These are phyloP conservation scores for Mylabris sibirica DNA, from an alignment of 2,888 invertebrate genomes.

Conservation along the genomic window DNA sequence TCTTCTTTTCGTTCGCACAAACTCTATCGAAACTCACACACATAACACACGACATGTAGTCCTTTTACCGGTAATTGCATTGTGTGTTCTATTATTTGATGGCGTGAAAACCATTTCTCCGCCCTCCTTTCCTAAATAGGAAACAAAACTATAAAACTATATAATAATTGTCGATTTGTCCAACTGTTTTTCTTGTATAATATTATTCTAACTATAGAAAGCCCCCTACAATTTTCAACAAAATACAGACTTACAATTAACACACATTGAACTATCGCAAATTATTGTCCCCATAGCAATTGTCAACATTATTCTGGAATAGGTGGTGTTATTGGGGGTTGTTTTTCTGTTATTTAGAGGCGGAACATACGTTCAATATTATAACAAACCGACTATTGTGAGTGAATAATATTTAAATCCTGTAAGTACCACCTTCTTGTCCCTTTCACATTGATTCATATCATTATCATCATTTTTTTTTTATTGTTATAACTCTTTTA, in stretches of 20 bases:
- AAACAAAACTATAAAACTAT: slow-evolving; percentile 13
- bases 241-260: slow-evolving; percentile 53
- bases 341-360: slow-evolving; percentile 26
- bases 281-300: slow-evolving; percentile 21
- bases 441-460: not conserved
- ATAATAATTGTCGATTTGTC: slow-evolving; percentile 10
- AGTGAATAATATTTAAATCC: slow-evolving; percentile 39
- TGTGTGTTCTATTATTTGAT: slow-evolving; percentile 18
- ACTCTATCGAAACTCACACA: not conserved
- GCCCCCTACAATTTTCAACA: slow-evolving; percentile 51
- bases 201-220: not conserved
- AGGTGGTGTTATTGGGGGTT: slow-evolving; percentile 28
- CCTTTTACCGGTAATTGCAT: slow-evolving; percentile 18
- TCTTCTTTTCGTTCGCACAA: not conserved
- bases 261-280: slow-evolving; percentile 49
- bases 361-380: slow-evolving; percentile 22
- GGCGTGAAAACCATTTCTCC: slow-evolving; percentile 22
- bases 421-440: slow-evolving; percentile 33
- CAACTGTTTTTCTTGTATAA: slow-evolving; percentile 12
- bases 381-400: slow-evolving; percentile 25
- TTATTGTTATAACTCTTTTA: not conserved
- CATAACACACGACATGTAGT: slow-evolving; percentile 10
- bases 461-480: not conserved
- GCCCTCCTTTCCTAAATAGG: slow-evolving; percentile 22
- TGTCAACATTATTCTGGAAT: slow-evolving; percentile 14